Conservation (phyloP, 2,888 invertebrate species). For the Drosophila greeni region DNA sequence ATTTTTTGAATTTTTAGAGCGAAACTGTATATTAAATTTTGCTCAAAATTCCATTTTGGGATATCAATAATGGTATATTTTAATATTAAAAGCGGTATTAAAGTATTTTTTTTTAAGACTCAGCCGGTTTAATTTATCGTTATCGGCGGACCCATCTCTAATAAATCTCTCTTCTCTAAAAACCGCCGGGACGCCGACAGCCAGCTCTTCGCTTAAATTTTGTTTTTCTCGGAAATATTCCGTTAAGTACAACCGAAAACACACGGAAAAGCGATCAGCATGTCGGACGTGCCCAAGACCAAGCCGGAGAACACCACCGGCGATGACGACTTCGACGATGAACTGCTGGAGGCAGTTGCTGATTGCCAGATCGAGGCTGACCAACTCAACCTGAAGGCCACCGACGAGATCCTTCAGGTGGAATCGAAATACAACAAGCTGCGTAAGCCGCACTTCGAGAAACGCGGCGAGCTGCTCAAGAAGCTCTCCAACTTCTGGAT, state of each 20-base stretch:
- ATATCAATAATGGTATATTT: neutral
- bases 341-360: slow-evolving; percentile 86
- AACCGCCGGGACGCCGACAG: slow-evolving; percentile 29
- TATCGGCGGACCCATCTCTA: neutral
- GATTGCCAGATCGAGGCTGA: slow-evolving; percentile 90
- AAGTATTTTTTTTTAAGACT: neutral
- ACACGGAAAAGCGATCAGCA: slow-evolving; percentile 47
- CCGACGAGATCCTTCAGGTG: slow-evolving; percentile 89
- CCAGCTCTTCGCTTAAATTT: slow-evolving; percentile 37
- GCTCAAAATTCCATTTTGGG: neutral
- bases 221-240: slow-evolving; percentile 48
- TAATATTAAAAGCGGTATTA: neutral
- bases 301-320: slow-evolving; percentile 63
- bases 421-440: slow-evolving; percentile 91
- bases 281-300: slow-evolving; percentile 77
- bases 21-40: neutral
- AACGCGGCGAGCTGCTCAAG: slow-evolving; percentile 86
- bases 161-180: neutral
- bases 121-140: neutral
- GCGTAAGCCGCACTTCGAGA: slow-evolving; percentile 87
- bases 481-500: slow-evolving; percentile 90
- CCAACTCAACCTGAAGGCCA: slow-evolving; percentile 88
- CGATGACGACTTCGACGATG: slow-evolving; percentile 75
- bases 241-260: slow-evolving; percentile 16
- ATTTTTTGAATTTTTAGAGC: neutral